Evolutionary conservation across 2,888 invertebrate genomes (phyloP), one percentile per base, ranked within the genome.

Genomic region (Protodeltote pygarga): DNA sequence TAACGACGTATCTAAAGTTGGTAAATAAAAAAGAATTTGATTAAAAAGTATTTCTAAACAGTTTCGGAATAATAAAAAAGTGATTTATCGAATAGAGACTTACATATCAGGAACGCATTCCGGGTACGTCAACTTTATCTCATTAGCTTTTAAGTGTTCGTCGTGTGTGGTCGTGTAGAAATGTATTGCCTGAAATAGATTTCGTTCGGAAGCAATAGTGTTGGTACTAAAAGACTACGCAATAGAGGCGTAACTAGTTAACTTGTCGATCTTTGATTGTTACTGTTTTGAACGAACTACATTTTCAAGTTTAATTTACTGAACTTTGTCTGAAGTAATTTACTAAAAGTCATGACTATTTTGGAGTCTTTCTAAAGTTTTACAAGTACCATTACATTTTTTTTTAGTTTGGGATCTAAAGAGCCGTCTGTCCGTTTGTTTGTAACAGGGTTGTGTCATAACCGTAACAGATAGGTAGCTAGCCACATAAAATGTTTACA

Each of bases 11-110:
- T 31, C 25, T 25, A 2, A 11, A 49, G 23, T 47, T 11, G 10
- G 2, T n/a, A n/a, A n/a, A n/a, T n/a, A n/a, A n/a, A n/a, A n/a
- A n/a, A n/a, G n/a, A n/a, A n/a, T n/a, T n/a, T n/a, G n/a, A n/a
- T n/a, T n/a, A n/a, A n/a, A n/a, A n/a, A n/a, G n/a, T n/a, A n/a
- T n/a, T n/a, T n/a, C n/a, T n/a, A n/a, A n/a, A n/a, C n/a, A n/a
- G n/a, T n/a, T n/a, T n/a, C n/a, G n/a, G n/a, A n/a, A n/a, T n/a
- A 61, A 61, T 53, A 42, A 51, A 35, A 21, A 32, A 35, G 31
- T 42, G 15, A 35, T 44, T 42, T 41, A 29, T 9, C 9, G 16
- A 34, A 34, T 62, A 31, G 31, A 31, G 62, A 44, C n/a, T n/a
- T n/a, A 35, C 46, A n/a, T 37, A 42, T 35, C 10, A 9, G 19